Base-by-base conservation (phyloP, 2,888 invertebrate species). In the Adelphocoris suturalis region DNA sequence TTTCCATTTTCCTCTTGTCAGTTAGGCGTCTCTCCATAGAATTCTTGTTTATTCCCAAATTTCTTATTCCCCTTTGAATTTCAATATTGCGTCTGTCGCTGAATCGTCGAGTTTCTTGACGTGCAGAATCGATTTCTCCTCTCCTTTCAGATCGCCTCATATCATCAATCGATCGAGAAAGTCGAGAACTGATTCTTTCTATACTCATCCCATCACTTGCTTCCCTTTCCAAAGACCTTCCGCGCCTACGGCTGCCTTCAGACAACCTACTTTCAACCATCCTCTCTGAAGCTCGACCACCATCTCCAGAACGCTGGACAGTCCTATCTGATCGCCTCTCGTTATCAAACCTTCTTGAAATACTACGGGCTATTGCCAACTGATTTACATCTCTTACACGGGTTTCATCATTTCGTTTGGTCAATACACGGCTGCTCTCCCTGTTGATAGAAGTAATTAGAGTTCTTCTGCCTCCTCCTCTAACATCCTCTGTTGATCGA, bases 31-130 rank as follows among this genome's bases (percentile, higher is more conserved):
- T n/a, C 57, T 57, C n/a, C 57, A n/a, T 57, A 57, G 16, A n/a
- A 57, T n/a, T 57, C 57, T n/a, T 57, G n/a, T n/a, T n/a, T n/a
- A n/a, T 7, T 57, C n/a, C 57, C 57, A n/a, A 57, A n/a, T 57
- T 57, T 5, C 57, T 57, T 7, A 57, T n/a, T n/a, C 19, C 57
- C n/a, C 16, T 57, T 16, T n/a, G 14, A n/a, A 7, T 57, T 16
- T 57, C 57, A 14, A 1, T 52, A n/a, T 1, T 2, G 16, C 57
- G 57, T 5, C 57, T n/a, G 1, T 12, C 16, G 16, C 5, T 16
- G 7, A 57, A n/a, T 57, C 57, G 57, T n/a, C 57, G 11, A n/a
- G 57, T 16, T n/a, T 57, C 57, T 57, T 16, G 52, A 52, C 16
- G 14, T 2, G 11, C 12, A 52, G 52, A 12, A 52, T 16, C 52